Conservation (phyloP, 1,140 invertebrate species). For the Panagrolaimus sp. region DNA sequence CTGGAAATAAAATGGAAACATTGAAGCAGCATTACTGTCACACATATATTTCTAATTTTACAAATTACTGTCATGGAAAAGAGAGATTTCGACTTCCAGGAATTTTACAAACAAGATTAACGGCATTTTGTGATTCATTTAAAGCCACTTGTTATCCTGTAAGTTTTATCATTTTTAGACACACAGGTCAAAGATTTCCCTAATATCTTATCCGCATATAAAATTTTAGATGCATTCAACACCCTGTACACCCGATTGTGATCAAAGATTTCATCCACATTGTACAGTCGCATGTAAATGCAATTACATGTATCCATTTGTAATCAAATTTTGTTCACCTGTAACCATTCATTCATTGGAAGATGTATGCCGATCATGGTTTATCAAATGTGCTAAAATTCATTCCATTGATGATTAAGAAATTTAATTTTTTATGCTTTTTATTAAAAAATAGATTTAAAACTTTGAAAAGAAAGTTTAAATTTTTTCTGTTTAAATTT, state of each 20-base stretch:
- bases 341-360: conserved; percentile 44
- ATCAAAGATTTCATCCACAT: conserved; percentile 25
- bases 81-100: background rate
- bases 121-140: background rate
- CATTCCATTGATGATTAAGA: conserved; percentile 33
- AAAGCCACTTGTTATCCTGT: conserved; percentile 8
- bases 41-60: conserved; percentile 8
- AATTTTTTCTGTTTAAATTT: no score
- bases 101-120: background rate
- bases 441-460: no score
- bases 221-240: conserved; percentile 7
- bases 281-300: conserved; percentile 43
- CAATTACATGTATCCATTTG: conserved; percentile 46
- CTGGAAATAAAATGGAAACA: no score
- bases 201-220: background rate
- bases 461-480: no score
- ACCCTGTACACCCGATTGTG: conserved; percentile 41
- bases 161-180: background rate
- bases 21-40: background rate
- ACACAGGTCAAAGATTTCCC: background rate
- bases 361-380: conserved; percentile 49
- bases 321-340: conserved; percentile 47
- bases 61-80: background rate
- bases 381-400: conserved; percentile 47
- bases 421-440: no score